Conservation (phyloP, 1,140 invertebrate genomes). For the Dreissena polymorpha region DNA sequence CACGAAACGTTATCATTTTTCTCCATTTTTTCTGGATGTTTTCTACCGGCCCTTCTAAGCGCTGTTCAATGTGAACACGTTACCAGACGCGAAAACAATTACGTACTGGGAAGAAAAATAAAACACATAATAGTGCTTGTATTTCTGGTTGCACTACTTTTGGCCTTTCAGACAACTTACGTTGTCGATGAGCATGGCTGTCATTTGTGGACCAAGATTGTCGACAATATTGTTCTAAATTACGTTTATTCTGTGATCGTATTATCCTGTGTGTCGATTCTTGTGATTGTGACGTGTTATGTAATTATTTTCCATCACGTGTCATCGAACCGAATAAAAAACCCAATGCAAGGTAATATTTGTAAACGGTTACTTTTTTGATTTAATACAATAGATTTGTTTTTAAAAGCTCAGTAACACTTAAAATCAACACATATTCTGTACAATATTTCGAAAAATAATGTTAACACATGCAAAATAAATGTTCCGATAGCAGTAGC, state of each 20-base stretch:
- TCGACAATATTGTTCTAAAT: slow-evolving; percentile 15
- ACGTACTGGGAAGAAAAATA: slow-evolving; percentile 4
- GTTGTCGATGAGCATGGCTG: slow-evolving; percentile 16
- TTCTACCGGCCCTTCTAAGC: slow-evolving; percentile 18
- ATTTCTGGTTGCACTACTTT: neutral
- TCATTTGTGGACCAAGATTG: slow-evolving; percentile 22
- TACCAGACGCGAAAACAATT: neutral
- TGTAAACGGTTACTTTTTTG: too few species aligned
- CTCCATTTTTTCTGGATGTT: slow-evolving; percentile 22
- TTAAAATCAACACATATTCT: too few species aligned
- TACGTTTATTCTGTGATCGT: slow-evolving; percentile 17
- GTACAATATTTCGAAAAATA: too few species aligned
- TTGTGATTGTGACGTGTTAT: slow-evolving; percentile 18
- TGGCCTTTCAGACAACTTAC: slow-evolving; percentile 12
- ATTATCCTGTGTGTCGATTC: neutral
- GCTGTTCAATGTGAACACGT: slow-evolving; percentile 29
- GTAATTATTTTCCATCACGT: slow-evolving; percentile 31
- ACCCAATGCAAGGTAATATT: neutral
- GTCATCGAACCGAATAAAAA: neutral
- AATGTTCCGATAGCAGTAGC: too few species aligned
- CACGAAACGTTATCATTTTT: slow-evolving; percentile 23
- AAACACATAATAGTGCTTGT: neutral
- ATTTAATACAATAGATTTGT: too few species aligned
- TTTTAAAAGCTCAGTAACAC: too few species aligned
- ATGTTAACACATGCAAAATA: too few species aligned